These are phyloP conservation scores for Helicorthomorpha holstii DNA, from an alignment of 1,140 invertebrate species.

Conservation along the genomic window DNA sequence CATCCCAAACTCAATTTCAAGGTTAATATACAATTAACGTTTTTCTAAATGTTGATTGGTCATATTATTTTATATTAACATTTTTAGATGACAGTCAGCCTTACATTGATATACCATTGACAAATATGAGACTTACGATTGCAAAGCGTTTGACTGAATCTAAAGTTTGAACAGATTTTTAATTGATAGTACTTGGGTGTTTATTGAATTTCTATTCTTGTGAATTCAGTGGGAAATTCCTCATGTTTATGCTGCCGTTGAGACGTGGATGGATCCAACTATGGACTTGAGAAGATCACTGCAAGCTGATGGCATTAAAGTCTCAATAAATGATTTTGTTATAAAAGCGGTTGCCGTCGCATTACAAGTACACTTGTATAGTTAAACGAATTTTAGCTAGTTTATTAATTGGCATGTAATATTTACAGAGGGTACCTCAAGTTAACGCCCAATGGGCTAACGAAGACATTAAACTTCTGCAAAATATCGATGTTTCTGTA, in stretches of 20 bases:
- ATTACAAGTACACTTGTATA: constrained; percentile 20
- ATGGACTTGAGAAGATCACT: constrained; percentile 22
- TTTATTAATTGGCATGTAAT: not conserved
- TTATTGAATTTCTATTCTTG: too few relatives aligned
- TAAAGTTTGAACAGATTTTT: constrained; percentile 26
- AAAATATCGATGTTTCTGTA: constrained; percentile 38
- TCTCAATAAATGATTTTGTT: constrained; percentile 48
- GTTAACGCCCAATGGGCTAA: constrained; percentile 41
- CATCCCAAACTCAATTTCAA: too few relatives aligned
- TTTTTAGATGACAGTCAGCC: too few relatives aligned
- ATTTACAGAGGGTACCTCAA: constrained; percentile 30
- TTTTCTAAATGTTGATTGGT: too few relatives aligned
- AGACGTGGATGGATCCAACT: constrained; percentile 35
- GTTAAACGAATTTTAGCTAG: not conserved
- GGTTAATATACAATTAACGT: too few relatives aligned
- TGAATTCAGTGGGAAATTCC: constrained; percentile 26
- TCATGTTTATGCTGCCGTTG: constrained; percentile 41
- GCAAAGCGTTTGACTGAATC: constrained; percentile 41
- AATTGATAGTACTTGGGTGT: too few relatives aligned
- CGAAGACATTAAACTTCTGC: constrained; percentile 11
- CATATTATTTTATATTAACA: too few relatives aligned
- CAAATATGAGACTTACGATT: constrained; percentile 29
- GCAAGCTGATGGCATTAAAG: constrained; percentile 26
- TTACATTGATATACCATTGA: constrained; percentile 25
- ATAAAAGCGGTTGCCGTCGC: constrained; percentile 43